These are phyloP conservation scores for Scaptodrosophila latifasciaeformis DNA, from an alignment of 2,888 invertebrate species.

Conservation along the genomic window DNA sequence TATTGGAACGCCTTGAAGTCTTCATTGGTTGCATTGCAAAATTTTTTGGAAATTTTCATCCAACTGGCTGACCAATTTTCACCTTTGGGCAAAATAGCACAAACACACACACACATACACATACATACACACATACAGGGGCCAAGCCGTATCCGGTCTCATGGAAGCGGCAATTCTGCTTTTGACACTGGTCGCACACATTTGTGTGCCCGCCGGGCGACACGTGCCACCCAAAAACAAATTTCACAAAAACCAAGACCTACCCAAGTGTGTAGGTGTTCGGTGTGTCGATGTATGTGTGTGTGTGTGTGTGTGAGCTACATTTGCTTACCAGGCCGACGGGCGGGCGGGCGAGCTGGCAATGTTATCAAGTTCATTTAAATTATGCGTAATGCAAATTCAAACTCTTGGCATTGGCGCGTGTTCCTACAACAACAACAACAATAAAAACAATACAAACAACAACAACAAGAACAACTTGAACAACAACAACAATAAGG, in stretches of 20 bases:
- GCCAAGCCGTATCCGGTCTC: slow-evolving; percentile 3
- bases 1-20: too few relatives aligned
- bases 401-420: too few relatives aligned
- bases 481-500: too few relatives aligned
- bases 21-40: too few relatives aligned
- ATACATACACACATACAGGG: slow-evolving; percentile 1
- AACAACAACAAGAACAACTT: too few relatives aligned
- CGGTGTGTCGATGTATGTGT: slow-evolving; percentile 13
- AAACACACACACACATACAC: slow-evolving; percentile 7
- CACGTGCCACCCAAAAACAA: slow-evolving; percentile 11
- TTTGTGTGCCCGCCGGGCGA: slow-evolving; percentile 18
- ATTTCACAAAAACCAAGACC: slow-evolving; percentile 16
- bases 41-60: too few relatives aligned
- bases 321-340: background rate
- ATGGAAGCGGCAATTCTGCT: background rate
- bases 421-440: too few relatives aligned
- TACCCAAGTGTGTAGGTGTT: slow-evolving; percentile 1
- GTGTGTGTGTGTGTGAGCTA: background rate
- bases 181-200: too few relatives aligned
- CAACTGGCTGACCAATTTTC: too few relatives aligned
- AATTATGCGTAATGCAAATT: slow-evolving; percentile 16
- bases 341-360: slow-evolving; percentile 18
- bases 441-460: too few relatives aligned
- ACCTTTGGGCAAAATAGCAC: slow-evolving; percentile 19
- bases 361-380: background rate